phyloP scores from a whole-genome alignment of 2,888 invertebrate species.

The Caenorhabditis auriculariae region DNA sequence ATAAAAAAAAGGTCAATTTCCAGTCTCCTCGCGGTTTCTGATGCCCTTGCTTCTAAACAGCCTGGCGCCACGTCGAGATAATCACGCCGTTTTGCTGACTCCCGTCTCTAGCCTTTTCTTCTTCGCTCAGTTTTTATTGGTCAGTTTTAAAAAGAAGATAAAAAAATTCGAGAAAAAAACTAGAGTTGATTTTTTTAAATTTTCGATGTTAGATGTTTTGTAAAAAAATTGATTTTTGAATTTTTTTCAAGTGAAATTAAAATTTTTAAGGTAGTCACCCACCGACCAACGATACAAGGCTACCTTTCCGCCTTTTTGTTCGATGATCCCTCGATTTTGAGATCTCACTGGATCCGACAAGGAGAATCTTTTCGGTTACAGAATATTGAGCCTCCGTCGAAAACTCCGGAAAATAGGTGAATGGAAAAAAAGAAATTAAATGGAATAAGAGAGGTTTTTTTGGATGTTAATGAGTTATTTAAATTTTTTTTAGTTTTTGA shows the following conservation, averaged over 20 bases:
- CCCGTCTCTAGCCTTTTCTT: constrained; percentile 56
- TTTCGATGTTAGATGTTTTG: too few relatives aligned
- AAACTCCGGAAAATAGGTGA: neutral
- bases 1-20: neutral
- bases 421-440: too few relatives aligned
- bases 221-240: too few relatives aligned
- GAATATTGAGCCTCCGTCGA: constrained; percentile 4
- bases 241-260: too few relatives aligned
- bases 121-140: constrained; percentile 53
- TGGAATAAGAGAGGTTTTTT: too few relatives aligned
- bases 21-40: constrained; percentile 26
- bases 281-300: constrained; percentile 40
- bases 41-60: constrained; percentile 35
- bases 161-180: too few relatives aligned
- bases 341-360: constrained; percentile 40
- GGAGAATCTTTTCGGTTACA: constrained; percentile 23
- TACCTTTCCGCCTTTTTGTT: constrained; percentile 54
- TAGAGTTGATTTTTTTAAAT: too few relatives aligned
- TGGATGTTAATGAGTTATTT: too few relatives aligned
- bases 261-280: constrained; percentile 31
- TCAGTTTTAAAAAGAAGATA: too few relatives aligned
- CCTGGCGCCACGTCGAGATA: constrained; percentile 27
- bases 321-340: constrained; percentile 41
- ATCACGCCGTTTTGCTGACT: constrained; percentile 50
- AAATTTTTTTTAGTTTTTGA: too few relatives aligned